A percentile compares a stretch with the other conserved stretches of the same genome.
Evolutionary conservation across 1,140 invertebrate species (phyloP).

Genomic region (Drosophila novamexicana): DNA sequence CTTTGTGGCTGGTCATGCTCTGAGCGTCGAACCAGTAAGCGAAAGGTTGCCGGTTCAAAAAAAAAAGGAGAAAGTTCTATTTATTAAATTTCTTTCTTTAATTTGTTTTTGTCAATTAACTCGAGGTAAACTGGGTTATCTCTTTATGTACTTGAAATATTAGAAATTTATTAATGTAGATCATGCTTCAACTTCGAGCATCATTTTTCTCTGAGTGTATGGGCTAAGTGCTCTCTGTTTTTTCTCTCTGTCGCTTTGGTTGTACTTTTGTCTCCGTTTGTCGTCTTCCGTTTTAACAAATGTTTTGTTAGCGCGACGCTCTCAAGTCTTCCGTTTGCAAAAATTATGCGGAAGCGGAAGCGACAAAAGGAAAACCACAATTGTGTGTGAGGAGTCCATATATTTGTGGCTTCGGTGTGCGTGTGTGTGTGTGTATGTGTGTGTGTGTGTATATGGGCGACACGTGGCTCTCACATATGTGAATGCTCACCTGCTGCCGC

Average conservation of each 20-base stretch:
- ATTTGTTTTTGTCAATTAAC: too few species aligned
- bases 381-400: slow-evolving; percentile 34
- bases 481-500: slow-evolving; percentile 31
- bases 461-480: slow-evolving; percentile 55
- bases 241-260: slow-evolving; percentile 16
- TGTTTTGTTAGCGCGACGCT: slow-evolving; percentile 74
- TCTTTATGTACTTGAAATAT: too few species aligned
- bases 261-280: slow-evolving; percentile 64
- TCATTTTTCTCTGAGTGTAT: too few species aligned
- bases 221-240: not conserved
- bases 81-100: too few species aligned
- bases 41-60: too few species aligned
- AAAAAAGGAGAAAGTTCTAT: too few species aligned
- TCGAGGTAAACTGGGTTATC: too few species aligned
- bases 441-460: slow-evolving; percentile 30
- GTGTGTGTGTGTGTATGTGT: slow-evolving; percentile 43
- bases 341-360: slow-evolving; percentile 82
- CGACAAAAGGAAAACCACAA: slow-evolving; percentile 81
- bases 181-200: too few species aligned
- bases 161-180: too few species aligned
- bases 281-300: slow-evolving; percentile 79
- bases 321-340: slow-evolving; percentile 70
- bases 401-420: slow-evolving; percentile 18
- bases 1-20: too few species aligned
- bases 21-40: too few species aligned